Conservation (phyloP, 2,797 vertebrate species). For the Orestias chungarensis region DNA sequence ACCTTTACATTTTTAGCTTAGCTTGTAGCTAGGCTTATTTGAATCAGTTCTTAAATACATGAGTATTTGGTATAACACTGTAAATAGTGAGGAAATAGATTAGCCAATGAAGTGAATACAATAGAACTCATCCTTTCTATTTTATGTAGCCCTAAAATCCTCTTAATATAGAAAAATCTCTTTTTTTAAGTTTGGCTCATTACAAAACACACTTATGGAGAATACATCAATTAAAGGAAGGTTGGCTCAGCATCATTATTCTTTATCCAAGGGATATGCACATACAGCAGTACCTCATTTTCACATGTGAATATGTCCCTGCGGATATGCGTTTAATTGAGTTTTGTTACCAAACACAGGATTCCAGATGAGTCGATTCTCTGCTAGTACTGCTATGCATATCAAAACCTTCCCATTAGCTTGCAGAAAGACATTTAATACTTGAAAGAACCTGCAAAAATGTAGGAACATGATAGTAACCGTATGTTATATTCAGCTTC, state of each 20-base stretch:
- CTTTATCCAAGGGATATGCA: conserved; percentile 29
- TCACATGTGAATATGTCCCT: conserved; percentile 38
- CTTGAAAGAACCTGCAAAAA: background rate
- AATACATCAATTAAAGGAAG: conserved; percentile 9
- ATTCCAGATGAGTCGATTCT: conserved; percentile 29
- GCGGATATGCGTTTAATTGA: conserved; percentile 53
- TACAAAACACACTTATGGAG: conserved; percentile 5
- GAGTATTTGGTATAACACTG: too few species aligned
- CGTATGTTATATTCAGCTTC: background rate
- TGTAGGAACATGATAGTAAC: too few species aligned
- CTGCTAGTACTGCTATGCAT: background rate
- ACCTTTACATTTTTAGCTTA: conserved; percentile 46
- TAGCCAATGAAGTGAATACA: background rate
- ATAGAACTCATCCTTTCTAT: conserved; percentile 5
- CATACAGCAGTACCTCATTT: conserved; percentile 10
- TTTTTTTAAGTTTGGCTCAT: too few species aligned
- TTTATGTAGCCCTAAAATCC: conserved; percentile 18
- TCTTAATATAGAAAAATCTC: conserved; percentile 30
- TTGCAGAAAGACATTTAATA: conserved; percentile 16
- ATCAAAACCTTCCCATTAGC: conserved; percentile 27
- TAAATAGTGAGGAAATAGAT: background rate
- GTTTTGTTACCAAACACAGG: conserved; percentile 53
- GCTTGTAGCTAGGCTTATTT: conserved; percentile 62
- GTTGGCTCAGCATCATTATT: conserved; percentile 35
- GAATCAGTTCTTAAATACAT: conserved; percentile 42